Evolutionary conservation across 2,113 vertebrate genomes (phyloP), one percentile per base, ranked within the genome.

Genomic region (Blennius ocellaris): DNA sequence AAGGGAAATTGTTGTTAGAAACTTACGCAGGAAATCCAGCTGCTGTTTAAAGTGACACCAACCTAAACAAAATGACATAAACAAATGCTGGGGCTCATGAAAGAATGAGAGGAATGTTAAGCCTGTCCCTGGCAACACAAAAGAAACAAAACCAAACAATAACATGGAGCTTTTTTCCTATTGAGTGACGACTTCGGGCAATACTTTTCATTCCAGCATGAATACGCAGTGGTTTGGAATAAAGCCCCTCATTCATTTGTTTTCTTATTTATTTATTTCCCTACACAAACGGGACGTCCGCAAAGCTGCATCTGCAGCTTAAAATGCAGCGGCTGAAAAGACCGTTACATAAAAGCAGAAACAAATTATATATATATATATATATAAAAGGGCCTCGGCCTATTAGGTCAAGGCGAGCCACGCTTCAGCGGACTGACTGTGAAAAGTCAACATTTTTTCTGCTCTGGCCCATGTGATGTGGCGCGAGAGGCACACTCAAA

Each of bases 381-480:
- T 30, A 39, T 40, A 80, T 68, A 65, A 83, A 80, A 48, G 75
- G 75, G 70, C 71, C 49, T 48, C 51, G 49, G 69, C 71, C 80
- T 73, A 72, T 73, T 76, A 82, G 82, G 89, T 87, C 76, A 79
- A 47, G 67, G 64, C 30, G 71, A 76, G 78, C 79, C 73, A 78
- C 6, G 86, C 69, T 78, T 90, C 81, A 84, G 85, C 53, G 59
- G 75, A 85, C 69, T 2, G 60, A 84, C 82, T 87, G 82, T 81
- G 85, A 89, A 91, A 90, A 91, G 87, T 88, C 85, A 89, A 90
- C 85, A 83, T 86, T 83, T 89, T 81, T 10, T 54, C 88, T 82
- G 74, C 30, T 59, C 50, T 77, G 0, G 80, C 78, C 82, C 82
- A 80, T 79, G 87, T 90, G 86, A 90, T 87, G 84, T 56, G 73